Conservation (phyloP, 2,888 invertebrate genomes). For the Eupithecia vulgata region DNA sequence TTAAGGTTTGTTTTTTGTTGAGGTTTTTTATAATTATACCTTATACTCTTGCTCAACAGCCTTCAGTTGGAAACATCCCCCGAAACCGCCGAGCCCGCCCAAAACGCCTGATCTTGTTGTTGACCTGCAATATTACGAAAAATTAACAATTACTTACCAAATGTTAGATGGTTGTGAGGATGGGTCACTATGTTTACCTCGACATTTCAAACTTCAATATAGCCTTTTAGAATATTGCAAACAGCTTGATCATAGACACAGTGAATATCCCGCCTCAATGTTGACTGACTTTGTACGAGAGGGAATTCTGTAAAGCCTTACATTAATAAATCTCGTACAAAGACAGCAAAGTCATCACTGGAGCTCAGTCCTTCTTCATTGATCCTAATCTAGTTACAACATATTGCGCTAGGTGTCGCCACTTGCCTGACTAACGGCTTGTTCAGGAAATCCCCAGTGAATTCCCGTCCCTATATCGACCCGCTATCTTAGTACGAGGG, state of each 20-base stretch:
- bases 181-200: too few relatives aligned
- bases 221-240: too few relatives aligned
- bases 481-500: background rate
- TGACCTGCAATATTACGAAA: conserved; percentile 65
- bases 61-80: conserved; percentile 92
- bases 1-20: background rate
- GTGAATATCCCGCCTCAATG: too few relatives aligned
- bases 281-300: too few relatives aligned
- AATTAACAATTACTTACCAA: too few relatives aligned
- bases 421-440: conserved; percentile 84
- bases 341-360: too few relatives aligned
- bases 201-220: too few relatives aligned
- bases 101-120: conserved; percentile 89
- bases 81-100: conserved; percentile 93
- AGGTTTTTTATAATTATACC: conserved; percentile 48
- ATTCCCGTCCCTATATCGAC: background rate
- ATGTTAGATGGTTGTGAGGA: too few relatives aligned
- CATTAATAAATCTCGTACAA: too few relatives aligned
- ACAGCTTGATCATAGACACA: background rate
- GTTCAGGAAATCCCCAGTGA: conserved; percentile 85
- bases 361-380: too few relatives aligned
- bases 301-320: too few relatives aligned
- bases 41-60: conserved; percentile 82
- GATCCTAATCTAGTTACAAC: background rate
- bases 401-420: background rate